These are phyloP conservation scores for Ceuthmochares aereus DNA, from an alignment of 2,113 vertebrate species.

Conservation along the genomic window DNA sequence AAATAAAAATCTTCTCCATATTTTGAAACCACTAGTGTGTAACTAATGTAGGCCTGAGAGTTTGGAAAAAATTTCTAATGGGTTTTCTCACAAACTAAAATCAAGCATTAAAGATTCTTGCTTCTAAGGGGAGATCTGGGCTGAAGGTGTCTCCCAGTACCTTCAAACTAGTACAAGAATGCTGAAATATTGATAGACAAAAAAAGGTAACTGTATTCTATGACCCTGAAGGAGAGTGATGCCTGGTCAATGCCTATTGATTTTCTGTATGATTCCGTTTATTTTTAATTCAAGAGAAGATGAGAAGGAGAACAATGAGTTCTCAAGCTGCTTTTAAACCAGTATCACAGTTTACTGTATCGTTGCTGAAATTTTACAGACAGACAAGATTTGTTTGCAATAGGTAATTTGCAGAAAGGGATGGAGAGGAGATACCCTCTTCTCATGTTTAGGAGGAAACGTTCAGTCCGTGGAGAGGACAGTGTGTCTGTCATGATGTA, in stretches of 20 bases:
- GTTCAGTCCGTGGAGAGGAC: not conserved
- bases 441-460: not conserved
- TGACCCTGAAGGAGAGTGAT: not conserved
- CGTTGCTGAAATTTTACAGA: not conserved
- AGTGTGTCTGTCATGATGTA: not conserved
- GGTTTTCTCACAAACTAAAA: not conserved
- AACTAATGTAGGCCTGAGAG: not conserved
- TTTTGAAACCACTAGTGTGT: not conserved
- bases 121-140: not conserved
- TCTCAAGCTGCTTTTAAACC: not conserved
- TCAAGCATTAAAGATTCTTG: not conserved
- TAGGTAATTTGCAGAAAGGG: not conserved
- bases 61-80: not conserved
- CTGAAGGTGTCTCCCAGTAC: not conserved
- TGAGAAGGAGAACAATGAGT: not conserved
- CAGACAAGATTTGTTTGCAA: not conserved
- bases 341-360: not conserved
- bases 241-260: not conserved
- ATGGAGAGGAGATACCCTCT: not conserved
- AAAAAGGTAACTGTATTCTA: not conserved
- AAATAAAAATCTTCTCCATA: not conserved
- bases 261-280: not conserved
- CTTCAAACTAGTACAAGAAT: not conserved
- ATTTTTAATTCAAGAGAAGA: not conserved
- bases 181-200: not conserved